A percentile compares a stretch with the other conserved stretches of the same genome.
Conservation (phyloP, 2,888 invertebrate species). For the Drosophila differens region DNA sequence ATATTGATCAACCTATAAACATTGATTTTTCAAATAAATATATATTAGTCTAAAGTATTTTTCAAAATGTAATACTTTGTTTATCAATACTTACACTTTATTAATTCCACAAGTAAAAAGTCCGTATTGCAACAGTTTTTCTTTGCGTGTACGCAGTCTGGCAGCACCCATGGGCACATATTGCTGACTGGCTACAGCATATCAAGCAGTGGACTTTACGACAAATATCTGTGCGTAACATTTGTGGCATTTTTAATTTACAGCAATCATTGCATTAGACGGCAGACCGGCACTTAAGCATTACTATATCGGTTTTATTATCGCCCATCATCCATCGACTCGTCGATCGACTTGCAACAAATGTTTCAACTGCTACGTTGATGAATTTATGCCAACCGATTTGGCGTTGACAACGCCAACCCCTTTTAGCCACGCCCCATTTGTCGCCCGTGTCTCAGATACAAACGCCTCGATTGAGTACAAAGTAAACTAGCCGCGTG, state of each 20-base stretch:
- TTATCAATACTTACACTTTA: background rate
- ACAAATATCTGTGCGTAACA: conserved; percentile 78
- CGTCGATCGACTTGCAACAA: conserved; percentile 56
- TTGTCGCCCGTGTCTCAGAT: conserved; percentile 49
- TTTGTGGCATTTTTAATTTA: conserved; percentile 80
- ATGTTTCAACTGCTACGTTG: conserved; percentile 61
- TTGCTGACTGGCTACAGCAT: conserved; percentile 62
- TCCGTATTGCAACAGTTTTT: background rate
- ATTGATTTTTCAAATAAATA: background rate
- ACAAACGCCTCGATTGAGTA: conserved; percentile 52
- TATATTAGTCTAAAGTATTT: background rate
- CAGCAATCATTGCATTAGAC: conserved; percentile 74
- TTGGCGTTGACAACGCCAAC: conserved; percentile 55
- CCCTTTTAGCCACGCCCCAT: conserved; percentile 40
- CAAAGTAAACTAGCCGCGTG: conserved; percentile 52
- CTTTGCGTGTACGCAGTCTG: conserved; percentile 16
- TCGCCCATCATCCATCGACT: conserved; percentile 39
- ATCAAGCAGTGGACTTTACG: conserved; percentile 57
- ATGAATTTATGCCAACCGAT: conserved; percentile 76
- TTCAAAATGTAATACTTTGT: background rate
- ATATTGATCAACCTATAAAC: background rate
- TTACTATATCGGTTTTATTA: conserved; percentile 78
- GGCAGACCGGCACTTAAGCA: conserved; percentile 67
- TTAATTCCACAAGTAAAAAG: background rate
- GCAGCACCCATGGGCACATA: conserved; percentile 45